Percentiles rank a stretch among this genome's conserved stretches.
Conservation (phyloP, 2,113 vertebrate species). For the Bos taurus region ARS-UCD2.0 NC_037337.1:80331001-80331500, state of each 20-base stretch:
- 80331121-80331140: not conserved
- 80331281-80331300: not conserved
- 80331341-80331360: not conserved
- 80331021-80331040: not conserved
- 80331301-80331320: not conserved
- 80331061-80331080: not conserved
- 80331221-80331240: not conserved
- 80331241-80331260: not conserved
- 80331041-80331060: not conserved
- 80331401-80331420: not conserved
- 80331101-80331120: not conserved
- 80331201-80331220: not conserved
- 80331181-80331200: not conserved
- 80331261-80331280: not conserved
- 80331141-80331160: not conserved
- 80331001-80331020: not conserved
- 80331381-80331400: not conserved
- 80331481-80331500: not conserved
- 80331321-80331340: not conserved
- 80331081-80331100: not conserved
- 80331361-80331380: not conserved
- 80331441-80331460: no score
- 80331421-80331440: not conserved
- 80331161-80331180: not conserved
- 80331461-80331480: not conserved